A percentile compares a stretch with the other conserved stretches of the same genome.
Conservation (phyloP, 2,113 vertebrate genomes). For the Empidonax alnorum region DNA sequence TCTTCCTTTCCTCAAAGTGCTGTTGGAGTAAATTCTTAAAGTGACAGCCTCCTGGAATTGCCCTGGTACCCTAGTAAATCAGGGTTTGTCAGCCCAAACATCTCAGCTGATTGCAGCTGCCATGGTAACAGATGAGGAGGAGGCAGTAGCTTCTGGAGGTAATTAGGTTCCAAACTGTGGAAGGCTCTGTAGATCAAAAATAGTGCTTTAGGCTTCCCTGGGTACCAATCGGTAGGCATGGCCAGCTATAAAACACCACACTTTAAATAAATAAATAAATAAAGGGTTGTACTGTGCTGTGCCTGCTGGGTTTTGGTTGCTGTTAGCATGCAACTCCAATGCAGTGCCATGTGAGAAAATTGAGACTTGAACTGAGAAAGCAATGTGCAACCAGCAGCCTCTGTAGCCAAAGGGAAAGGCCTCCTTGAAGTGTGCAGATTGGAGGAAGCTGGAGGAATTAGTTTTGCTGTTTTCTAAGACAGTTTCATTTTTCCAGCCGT, state of each 20-base stretch:
- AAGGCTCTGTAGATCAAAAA: conserved; percentile 40
- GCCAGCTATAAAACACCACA: neutral
- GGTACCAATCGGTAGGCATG: neutral
- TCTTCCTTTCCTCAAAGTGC: neutral
- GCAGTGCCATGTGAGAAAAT: neutral
- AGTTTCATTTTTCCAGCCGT: neutral
- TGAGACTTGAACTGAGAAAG: neutral
- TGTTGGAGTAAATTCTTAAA: conserved; percentile 2
- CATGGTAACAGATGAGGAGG: conserved; percentile 30
- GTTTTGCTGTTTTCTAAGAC: neutral
- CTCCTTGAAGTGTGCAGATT: neutral
- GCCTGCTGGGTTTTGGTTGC: neutral
- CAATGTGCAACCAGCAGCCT: fast-evolving
- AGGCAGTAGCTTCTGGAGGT: conserved; percentile 24
- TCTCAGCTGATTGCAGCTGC: conserved; percentile 35
- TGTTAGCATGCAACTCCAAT: neutral
- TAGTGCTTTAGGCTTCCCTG: neutral
- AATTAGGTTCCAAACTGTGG: neutral
- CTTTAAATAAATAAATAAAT: neutral
- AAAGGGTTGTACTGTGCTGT: neutral
- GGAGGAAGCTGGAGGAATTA: neutral
- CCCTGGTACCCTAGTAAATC: conserved; percentile 30
- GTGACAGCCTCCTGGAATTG: conserved; percentile 4
- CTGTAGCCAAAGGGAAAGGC: neutral
- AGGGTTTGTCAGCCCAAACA: neutral